Evolutionary conservation across 1,140 invertebrate genomes (phyloP), one percentile per base, ranked within the genome.

Genomic region (Solenopsis invicta): DNA sequence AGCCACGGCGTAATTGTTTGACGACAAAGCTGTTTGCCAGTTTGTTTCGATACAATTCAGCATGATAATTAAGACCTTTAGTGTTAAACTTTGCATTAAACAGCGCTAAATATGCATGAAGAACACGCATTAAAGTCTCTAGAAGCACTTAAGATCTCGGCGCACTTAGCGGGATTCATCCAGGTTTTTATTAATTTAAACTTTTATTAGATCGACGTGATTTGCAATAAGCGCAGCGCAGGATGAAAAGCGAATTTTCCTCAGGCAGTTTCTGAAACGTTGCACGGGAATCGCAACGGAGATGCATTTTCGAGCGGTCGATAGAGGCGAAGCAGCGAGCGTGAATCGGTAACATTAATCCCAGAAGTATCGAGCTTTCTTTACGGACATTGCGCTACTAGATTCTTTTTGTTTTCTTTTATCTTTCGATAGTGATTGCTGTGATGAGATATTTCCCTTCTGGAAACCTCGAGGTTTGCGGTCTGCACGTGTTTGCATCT

Each of bases 291-390:
- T 81, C 61, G 45, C n/a, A 50, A n/a, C 37, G 50, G 41, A 34
- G 21, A 41, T 48, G 48, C 48, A 67, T 78, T 66, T 64, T 45
- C 8, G 54, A 56, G 37, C 29, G 54, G 45, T 77, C 76, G 64
- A 71, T 76, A 87, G 56, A 87, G 84, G 69, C 72, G 75, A 87
- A 89, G 88, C 88, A 74, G 74, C 64, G 50, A 41, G 88, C 66
- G 74, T 64, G 88, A 89, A 81, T 89, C 75, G 76, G 61, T 75
- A 59, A 77, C 50, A 78, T 87, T 89, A 75, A 85, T 84, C 69
- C 29, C 54, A 37, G 80, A 84, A 84, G 59, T 84, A 72, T 54
- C 69, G 61, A 80, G 54, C 34, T 13, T 54, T 64, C 45, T 77
- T 34, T 76, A 5, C 10, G 64, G 18, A 13, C 12, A 21, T 21